A percentile compares a stretch with the other conserved stretches of the same genome.
phyloP scores from a whole-genome alignment of 1,140 invertebrate species.

The Ephestia elutella region DNA sequence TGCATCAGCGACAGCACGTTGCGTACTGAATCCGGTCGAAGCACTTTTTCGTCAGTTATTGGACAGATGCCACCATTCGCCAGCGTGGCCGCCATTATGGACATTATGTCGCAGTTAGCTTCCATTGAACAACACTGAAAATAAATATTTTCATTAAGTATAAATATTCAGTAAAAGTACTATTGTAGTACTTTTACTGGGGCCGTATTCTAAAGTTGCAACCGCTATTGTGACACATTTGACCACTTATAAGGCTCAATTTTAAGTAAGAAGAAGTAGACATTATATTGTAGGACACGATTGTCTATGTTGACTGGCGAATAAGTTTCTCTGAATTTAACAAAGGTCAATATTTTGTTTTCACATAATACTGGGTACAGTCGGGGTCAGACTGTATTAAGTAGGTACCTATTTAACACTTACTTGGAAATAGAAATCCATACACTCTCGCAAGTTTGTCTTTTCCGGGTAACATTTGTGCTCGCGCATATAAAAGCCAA shows the following conservation, averaged over 20 bases:
- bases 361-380: too few species aligned
- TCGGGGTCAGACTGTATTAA: too few species aligned
- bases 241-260: too few species aligned
- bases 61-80: conserved; percentile 99
- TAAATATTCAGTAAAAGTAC: too few species aligned
- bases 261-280: too few species aligned
- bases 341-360: too few species aligned
- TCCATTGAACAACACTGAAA: conserved; percentile 96
- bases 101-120: conserved; percentile 92
- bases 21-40: conserved; percentile 88
- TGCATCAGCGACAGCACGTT: conserved; percentile 95
- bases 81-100: conserved; percentile 95
- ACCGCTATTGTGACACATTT: too few species aligned
- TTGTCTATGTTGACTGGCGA: background rate
- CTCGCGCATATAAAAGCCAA: conserved; percentile 98
- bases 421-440: conserved; percentile 99
- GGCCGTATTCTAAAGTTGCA: too few species aligned
- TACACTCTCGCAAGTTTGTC: conserved; percentile 90
- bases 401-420: conserved; percentile 11
- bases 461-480: conserved; percentile 95
- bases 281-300: too few species aligned
- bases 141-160: too few species aligned
- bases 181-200: too few species aligned
- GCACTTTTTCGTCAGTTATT: conserved; percentile 93
- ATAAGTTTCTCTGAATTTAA: background rate